Evolutionary conservation across 2,797 vertebrate genomes (phyloP).

Genomic region (Lates japonicus): DNA sequence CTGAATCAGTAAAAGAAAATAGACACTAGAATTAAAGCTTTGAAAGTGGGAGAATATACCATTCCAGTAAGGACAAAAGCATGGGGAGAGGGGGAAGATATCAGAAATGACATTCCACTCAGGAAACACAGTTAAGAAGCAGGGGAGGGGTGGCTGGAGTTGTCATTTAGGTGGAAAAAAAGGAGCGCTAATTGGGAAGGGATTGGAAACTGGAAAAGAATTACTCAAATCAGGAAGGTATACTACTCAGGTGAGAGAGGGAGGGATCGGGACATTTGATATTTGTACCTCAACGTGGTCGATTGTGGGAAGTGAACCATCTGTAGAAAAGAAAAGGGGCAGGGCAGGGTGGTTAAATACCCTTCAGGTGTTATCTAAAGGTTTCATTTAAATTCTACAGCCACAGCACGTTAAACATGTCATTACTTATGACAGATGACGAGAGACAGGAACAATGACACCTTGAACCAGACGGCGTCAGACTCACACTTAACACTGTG

Average conservation of each 20-base stretch:
- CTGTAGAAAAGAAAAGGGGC: slow-evolving; percentile 89
- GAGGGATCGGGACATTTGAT: slow-evolving; percentile 82
- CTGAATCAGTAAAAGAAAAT: slow-evolving; percentile 71
- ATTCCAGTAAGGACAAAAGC: slow-evolving; percentile 82
- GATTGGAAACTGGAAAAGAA: slow-evolving; percentile 79
- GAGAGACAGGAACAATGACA: slow-evolving; percentile 45
- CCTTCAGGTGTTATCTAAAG: slow-evolving; percentile 70
- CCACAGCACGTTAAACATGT: slow-evolving; percentile 41
- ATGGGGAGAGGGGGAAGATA: slow-evolving; percentile 63
- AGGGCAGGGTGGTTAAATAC: slow-evolving; percentile 86
- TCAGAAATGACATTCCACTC: slow-evolving; percentile 84
- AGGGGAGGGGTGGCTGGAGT: slow-evolving; percentile 78
- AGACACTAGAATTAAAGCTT: slow-evolving; percentile 73
- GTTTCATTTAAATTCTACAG: slow-evolving; percentile 57
- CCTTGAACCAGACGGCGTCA: slow-evolving; percentile 30
- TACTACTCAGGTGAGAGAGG: slow-evolving; percentile 81
- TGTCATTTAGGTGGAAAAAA: slow-evolving; percentile 73
- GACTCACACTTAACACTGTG: not conserved
- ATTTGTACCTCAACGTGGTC: slow-evolving; percentile 88
- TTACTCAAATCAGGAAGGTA: slow-evolving; percentile 84
- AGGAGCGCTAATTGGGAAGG: slow-evolving; percentile 78
- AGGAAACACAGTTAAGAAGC: slow-evolving; percentile 86
- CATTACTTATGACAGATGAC: slow-evolving; percentile 33
- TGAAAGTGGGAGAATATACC: slow-evolving; percentile 78
- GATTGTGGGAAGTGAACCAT: slow-evolving; percentile 88